These are phyloP conservation scores for Eleutherodactylus coqui DNA, from an alignment of 2,797 vertebrate species.

Conservation along the genomic window DNA sequence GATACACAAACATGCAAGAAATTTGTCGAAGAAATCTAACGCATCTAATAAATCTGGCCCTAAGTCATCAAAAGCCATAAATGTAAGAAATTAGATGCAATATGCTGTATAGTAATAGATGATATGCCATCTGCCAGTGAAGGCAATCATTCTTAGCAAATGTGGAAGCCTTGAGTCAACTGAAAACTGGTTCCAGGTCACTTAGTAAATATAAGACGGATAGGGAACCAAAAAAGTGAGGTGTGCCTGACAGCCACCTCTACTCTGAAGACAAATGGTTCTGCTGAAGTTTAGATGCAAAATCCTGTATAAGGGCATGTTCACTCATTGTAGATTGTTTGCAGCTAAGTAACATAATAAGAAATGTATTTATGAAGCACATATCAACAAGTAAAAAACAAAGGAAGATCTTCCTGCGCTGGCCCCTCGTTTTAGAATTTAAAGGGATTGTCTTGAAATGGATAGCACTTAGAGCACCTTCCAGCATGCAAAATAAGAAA, in stretches of 20 bases:
- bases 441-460: too few species aligned
- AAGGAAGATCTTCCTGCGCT: too few species aligned
- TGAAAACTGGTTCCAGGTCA: conserved; percentile 39
- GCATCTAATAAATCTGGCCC: conserved; percentile 15
- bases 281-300: neutral
- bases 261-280: neutral
- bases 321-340: too few species aligned
- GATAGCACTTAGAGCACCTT: too few species aligned
- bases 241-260: neutral
- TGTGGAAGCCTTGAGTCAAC: conserved; percentile 32
- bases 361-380: too few species aligned
- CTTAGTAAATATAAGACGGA: conserved; percentile 14
- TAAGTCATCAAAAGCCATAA: conserved; percentile 42
- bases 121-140: conserved; percentile 44
- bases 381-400: too few species aligned
- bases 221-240: neutral
- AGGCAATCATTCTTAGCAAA: conserved; percentile 32
- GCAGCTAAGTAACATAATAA: too few species aligned
- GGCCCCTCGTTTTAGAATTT: too few species aligned
- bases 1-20: conserved; percentile 32
- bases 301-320: neutral
- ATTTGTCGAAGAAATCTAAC: conserved; percentile 27
- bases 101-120: conserved; percentile 37
- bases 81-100: conserved; percentile 49
- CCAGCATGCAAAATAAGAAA: too few species aligned